A percentile compares a stretch with the other conserved stretches of the same genome.
Conservation (phyloP, 2,888 invertebrate species). For the Halictus ligatus region DNA sequence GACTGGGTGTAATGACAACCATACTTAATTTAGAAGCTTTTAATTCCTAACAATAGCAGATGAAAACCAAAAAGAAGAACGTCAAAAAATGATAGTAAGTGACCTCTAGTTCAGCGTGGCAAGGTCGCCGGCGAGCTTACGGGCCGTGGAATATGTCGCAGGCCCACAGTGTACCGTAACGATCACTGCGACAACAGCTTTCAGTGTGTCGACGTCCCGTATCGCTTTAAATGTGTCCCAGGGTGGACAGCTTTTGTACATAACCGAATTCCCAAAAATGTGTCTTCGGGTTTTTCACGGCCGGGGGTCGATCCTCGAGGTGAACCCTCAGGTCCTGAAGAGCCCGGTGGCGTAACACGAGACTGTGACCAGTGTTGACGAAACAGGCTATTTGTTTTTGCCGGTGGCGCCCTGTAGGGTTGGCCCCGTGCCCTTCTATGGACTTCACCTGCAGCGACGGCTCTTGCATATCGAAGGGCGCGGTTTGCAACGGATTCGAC, state of each 20-base stretch:
- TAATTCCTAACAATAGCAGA: neutral
- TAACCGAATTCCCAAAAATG: constrained; percentile 33
- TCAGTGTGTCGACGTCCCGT: constrained; percentile 69
- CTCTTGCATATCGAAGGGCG: constrained; percentile 89
- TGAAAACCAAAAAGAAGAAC: neutral
- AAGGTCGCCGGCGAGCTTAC: neutral
- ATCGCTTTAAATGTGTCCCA: constrained; percentile 80
- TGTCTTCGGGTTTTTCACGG: constrained; percentile 40
- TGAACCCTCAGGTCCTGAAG: constrained; percentile 16
- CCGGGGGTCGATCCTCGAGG: neutral
- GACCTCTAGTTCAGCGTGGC: neutral
- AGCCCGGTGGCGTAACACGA: constrained; percentile 27
- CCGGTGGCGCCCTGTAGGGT: constrained; percentile 77
- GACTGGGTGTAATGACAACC: too few species aligned
- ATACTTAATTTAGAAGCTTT: neutral
- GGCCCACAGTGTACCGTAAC: constrained; percentile 9
- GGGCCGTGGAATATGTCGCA: constrained; percentile 10
- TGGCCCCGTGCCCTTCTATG: constrained; percentile 83
- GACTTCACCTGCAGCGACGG: constrained; percentile 91
- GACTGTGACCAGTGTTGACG: constrained; percentile 64
- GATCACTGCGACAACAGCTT: constrained; percentile 70
- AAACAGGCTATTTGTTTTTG: constrained; percentile 71
- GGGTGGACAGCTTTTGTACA: constrained; percentile 61
- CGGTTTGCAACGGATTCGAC: constrained; percentile 90
- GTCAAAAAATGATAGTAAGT: too few species aligned